A percentile compares a stretch with the other conserved stretches of the same genome.
Evolutionary conservation across 1,140 invertebrate species (phyloP).

Genomic region (Bactericera cockerelli): DNA sequence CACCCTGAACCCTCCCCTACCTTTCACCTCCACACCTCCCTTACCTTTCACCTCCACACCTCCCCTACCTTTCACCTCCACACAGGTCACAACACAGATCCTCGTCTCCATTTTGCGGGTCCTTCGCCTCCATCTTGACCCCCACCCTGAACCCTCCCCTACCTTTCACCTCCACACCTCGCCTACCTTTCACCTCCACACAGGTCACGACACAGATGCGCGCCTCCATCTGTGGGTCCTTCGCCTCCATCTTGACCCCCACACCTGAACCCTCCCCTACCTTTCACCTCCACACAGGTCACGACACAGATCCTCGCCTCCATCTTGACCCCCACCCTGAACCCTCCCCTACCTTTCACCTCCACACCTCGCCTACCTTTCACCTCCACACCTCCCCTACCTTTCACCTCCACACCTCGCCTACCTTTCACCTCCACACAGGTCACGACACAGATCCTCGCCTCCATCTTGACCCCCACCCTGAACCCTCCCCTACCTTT

Average conservation of each 20-base stretch:
- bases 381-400: slow-evolving; percentile 71
- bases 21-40: too few species aligned
- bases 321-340: slow-evolving; percentile 74
- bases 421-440: slow-evolving; percentile 59
- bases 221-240: slow-evolving; percentile 80
- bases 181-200: slow-evolving; percentile 53
- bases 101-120: slow-evolving; percentile 76
- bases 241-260: slow-evolving; percentile 86
- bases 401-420: too few species aligned
- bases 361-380: slow-evolving; percentile 59
- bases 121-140: slow-evolving; percentile 87
- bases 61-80: slow-evolving; percentile 54
- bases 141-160: slow-evolving; percentile 54
- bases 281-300: slow-evolving; percentile 63
- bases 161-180: too few species aligned
- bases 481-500: slow-evolving; percentile 50
- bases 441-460: slow-evolving; percentile 76
- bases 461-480: slow-evolving; percentile 83
- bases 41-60: too few species aligned
- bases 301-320: slow-evolving; percentile 87
- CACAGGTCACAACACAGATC: slow-evolving; percentile 78
- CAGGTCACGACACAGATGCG: slow-evolving; percentile 78
- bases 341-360: slow-evolving; percentile 48
- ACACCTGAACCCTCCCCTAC: slow-evolving; percentile 51
- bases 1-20: too few species aligned